Evolutionary conservation across 2,888 invertebrate genomes (phyloP).

Genomic region (Palloptera scutellata): DNA sequence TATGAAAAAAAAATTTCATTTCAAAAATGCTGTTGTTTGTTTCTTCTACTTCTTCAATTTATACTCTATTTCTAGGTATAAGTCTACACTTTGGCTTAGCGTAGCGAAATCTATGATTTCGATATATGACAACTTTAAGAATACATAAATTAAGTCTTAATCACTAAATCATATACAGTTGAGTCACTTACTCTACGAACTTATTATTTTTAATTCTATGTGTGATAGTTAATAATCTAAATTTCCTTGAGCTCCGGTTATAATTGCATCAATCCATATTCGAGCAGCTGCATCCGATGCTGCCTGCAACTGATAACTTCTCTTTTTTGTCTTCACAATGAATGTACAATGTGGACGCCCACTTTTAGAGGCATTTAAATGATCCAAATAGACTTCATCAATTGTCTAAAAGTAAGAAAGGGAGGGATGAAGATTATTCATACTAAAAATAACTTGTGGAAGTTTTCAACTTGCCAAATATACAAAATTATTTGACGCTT

Average conservation of each 20-base stretch:
- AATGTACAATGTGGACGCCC: constrained; percentile 92
- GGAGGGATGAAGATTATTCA: background rate
- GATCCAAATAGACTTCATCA: constrained; percentile 96
- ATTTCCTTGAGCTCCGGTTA: constrained; percentile 65
- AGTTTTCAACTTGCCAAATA: background rate
- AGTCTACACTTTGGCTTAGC: constrained; percentile 14
- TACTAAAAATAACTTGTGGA: background rate
- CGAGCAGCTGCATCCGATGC: constrained; percentile 93
- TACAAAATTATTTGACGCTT: background rate
- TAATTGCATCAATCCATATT: constrained; percentile 88
- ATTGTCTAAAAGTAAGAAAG: constrained; percentile 75
- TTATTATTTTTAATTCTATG: background rate
- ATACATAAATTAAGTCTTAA: background rate
- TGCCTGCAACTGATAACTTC: constrained; percentile 90
- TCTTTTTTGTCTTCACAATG: constrained; percentile 90
- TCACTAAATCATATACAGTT: background rate
- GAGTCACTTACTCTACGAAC: background rate
- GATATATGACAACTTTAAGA: constrained; percentile 1
- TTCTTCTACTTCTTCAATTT: background rate
- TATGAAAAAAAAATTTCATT: background rate
- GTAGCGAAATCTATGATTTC: constrained; percentile 14
- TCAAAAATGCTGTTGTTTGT: no score
- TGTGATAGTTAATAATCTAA: constrained; percentile 53
- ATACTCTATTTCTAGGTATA: background rate
- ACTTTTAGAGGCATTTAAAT: constrained; percentile 89